These are phyloP conservation scores for Bubo bubo DNA, from an alignment of 2,113 vertebrate species.

Conservation along the genomic window DNA sequence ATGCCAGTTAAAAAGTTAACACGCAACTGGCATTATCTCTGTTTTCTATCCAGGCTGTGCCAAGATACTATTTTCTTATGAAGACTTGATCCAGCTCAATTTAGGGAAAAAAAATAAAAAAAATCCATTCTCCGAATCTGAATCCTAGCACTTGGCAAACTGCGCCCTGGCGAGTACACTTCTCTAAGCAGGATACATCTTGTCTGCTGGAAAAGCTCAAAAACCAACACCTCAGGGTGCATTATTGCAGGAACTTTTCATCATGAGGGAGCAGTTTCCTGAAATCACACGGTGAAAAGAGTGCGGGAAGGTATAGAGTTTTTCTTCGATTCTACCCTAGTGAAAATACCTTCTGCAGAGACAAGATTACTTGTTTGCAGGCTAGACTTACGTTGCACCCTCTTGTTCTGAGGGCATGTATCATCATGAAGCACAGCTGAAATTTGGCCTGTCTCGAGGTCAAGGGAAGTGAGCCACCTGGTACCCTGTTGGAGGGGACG, in stretches of 20 bases:
- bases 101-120: neutral
- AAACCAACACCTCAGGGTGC: constrained; percentile 35
- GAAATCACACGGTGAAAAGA: neutral
- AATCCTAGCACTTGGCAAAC: constrained; percentile 32
- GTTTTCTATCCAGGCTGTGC: constrained; percentile 12
- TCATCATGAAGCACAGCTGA: neutral
- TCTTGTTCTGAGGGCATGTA: neutral
- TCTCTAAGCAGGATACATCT: constrained; percentile 38
- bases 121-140: neutral
- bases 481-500: neutral
- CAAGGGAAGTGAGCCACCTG: neutral
- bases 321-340: neutral
- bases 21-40: neutral
- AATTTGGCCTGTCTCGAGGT: neutral
- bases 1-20: constrained; percentile 13
- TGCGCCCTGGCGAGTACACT: neutral
- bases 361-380: neutral
- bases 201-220: constrained; percentile 51
- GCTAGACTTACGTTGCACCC: neutral
- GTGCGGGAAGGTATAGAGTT: neutral
- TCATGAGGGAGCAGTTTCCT: constrained; percentile 43
- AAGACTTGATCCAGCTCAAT: constrained; percentile 15
- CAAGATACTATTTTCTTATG: constrained; percentile 3
- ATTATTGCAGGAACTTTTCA: constrained; percentile 38
- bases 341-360: neutral